Conservation (phyloP, 2,113 vertebrate species). For the Lepisosteus oculatus region DNA sequence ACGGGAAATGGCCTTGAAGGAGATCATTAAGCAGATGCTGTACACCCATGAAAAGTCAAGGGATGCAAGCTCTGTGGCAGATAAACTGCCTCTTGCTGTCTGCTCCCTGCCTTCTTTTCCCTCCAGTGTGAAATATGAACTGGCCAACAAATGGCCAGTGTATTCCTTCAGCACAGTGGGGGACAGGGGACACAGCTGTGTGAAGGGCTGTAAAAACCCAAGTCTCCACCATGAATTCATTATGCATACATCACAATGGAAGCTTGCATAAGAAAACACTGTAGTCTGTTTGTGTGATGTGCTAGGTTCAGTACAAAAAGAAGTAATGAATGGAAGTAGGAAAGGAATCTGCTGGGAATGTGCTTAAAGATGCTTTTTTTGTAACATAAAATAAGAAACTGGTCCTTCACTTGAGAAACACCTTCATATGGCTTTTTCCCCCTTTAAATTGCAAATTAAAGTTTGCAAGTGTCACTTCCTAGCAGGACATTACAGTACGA, state of each 20-base stretch:
- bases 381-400: too few species aligned
- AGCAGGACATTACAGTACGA: too few species aligned
- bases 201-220: constrained; percentile 44
- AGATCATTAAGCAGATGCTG: constrained; percentile 82
- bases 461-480: too few species aligned
- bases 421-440: too few species aligned
- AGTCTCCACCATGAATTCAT: constrained; percentile 52
- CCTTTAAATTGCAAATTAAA: too few species aligned
- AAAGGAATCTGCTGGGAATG: too few species aligned
- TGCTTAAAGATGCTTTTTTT: too few species aligned
- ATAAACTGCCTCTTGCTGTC: constrained; percentile 65
- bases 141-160: constrained; percentile 62
- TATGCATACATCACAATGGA: constrained; percentile 39
- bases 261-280: constrained; percentile 27
- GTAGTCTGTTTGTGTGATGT: neutral
- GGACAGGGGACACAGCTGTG: constrained; percentile 52
- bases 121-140: constrained; percentile 69
- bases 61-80: constrained; percentile 58
- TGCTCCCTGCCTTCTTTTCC: constrained; percentile 67
- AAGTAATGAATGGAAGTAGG: too few species aligned
- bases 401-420: too few species aligned
- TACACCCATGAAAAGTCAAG: constrained; percentile 69
- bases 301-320: neutral
- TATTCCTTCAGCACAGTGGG: constrained; percentile 50
- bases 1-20: constrained; percentile 68